phyloP scores from a whole-genome alignment of 2,888 invertebrate species.

The Myopa tessellatipennis region DNA sequence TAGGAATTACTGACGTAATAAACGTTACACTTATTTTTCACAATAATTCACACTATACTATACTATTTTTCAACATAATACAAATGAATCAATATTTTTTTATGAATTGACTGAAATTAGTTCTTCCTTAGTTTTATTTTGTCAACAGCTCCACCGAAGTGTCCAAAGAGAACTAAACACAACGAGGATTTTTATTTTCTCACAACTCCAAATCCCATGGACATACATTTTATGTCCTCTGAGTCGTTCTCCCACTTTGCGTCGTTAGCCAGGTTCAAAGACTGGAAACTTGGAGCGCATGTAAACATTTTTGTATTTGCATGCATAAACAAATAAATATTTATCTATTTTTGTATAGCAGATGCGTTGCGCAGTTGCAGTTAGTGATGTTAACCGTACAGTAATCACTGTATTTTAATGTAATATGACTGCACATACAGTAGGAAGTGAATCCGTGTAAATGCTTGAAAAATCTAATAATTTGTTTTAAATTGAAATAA shows the following conservation, averaged over 20 bases:
- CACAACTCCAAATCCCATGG: slow-evolving; percentile 16
- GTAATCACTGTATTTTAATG: too few species aligned
- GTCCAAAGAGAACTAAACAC: slow-evolving; percentile 35
- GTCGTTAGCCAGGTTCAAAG: neutral
- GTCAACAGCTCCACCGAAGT: slow-evolving; percentile 18
- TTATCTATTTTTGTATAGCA: slow-evolving; percentile 23
- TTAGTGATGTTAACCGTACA: neutral
- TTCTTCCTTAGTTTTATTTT: neutral
- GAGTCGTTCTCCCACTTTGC: neutral
- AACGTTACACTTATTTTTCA: slow-evolving; percentile 10
- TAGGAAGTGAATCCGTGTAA: too few species aligned
- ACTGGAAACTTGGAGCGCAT: slow-evolving; percentile 13
- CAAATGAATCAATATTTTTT: slow-evolving; percentile 4
- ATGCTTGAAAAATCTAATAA: too few species aligned
- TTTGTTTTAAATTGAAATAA: too few species aligned
- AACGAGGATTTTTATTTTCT: slow-evolving; percentile 22
- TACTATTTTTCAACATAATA: neutral
- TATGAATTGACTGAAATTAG: neutral
- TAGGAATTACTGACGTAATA: neutral
- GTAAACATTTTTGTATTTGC: slow-evolving; percentile 28
- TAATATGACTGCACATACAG: too few species aligned
- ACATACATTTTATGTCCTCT: neutral
- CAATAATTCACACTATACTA: neutral
- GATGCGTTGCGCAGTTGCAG: slow-evolving; percentile 11
- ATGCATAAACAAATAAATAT: slow-evolving; percentile 22